Evolutionary conservation across 2,888 invertebrate species (phyloP), one percentile per base, ranked within the genome.

Genomic region (Ommatoiulus sabulosus): DNA sequence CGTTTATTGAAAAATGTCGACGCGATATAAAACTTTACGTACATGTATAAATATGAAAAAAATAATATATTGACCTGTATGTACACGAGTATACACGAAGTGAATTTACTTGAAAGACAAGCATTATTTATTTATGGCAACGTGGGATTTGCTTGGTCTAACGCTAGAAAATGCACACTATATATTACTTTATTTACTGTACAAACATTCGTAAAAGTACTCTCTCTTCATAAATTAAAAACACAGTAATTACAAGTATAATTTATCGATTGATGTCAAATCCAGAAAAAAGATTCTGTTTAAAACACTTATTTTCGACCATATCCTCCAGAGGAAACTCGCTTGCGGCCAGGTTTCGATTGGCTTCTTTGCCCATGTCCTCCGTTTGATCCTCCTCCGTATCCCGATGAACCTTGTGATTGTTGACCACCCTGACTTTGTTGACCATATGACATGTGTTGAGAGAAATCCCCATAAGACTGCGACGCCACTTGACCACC

Each of bases 161-260:
- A 80, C 35, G 35, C 80, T 35, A 52, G 10, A 72, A 24, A 72
- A 15, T 10, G 35, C 80, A 80, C 35, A 35, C 10, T 80, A 80
- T 35, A 80, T 35, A 80, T 80, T 10, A 80, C 24, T 80, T 80
- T 35, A 80, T 80, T 80, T 80, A 80, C 80, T 80, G 80, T 80
- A 80, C 80, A 80, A 35, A 35, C 12, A 35, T 15, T 35, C 12
- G 80, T 80, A 80, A 80, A 80, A 80, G 8, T 8, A 35, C 24
- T 24, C 35, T 35, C 35, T 80, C 35, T 15, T 52, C 12, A 80
- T 80, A 80, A 80, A 80, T 80, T 80, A 80, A 80, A 52, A 80
- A 80, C 80, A 80, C 80, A 17, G 17, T 80, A 80, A 80, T 80
- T 80, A 80, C 80, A 72, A 72, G 24, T 35, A 80, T 80, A 80